Conservation (phyloP, 2,888 invertebrate genomes). For the Callyntrura guangdongensis region DNA sequence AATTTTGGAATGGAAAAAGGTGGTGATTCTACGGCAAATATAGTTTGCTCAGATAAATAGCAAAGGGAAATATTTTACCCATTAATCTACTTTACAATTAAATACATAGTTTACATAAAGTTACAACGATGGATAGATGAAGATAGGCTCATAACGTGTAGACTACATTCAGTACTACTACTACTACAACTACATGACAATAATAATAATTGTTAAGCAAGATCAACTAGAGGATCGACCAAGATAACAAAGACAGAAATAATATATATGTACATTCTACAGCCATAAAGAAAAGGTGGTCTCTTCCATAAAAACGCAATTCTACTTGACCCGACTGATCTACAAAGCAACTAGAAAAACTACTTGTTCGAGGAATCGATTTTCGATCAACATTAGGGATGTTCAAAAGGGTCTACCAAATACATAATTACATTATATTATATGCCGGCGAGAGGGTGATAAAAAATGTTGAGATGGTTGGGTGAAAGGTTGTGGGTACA, state of each 20-base stretch:
- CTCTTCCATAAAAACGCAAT: neutral
- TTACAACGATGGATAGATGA: neutral
- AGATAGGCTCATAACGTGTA: no score
- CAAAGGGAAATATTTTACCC: neutral
- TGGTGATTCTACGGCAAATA: neutral
- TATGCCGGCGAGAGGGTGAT: neutral
- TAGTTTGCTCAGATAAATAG: neutral
- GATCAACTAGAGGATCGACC: no score
- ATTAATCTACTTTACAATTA: neutral
- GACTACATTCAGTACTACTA: conserved; percentile 8
- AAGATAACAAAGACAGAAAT: no score
- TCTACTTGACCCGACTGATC: neutral
- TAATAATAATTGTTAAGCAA: no score
- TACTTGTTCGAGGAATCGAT: conserved; percentile 3
- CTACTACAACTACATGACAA: neutral
- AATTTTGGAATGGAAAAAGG: neutral
- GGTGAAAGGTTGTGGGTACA: neutral
- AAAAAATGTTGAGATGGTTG: neutral
- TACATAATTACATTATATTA: neutral
- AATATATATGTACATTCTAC: no score
- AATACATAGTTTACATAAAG: neutral
- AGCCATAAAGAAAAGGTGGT: no score
- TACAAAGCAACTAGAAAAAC: conserved; percentile 20
- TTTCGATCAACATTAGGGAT: neutral
- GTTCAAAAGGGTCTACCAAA: neutral